A percentile compares a stretch with the other conserved stretches of the same genome.
Evolutionary conservation across 1,140 invertebrate genomes (phyloP).

Genomic region (Ostrea edulis): DNA sequence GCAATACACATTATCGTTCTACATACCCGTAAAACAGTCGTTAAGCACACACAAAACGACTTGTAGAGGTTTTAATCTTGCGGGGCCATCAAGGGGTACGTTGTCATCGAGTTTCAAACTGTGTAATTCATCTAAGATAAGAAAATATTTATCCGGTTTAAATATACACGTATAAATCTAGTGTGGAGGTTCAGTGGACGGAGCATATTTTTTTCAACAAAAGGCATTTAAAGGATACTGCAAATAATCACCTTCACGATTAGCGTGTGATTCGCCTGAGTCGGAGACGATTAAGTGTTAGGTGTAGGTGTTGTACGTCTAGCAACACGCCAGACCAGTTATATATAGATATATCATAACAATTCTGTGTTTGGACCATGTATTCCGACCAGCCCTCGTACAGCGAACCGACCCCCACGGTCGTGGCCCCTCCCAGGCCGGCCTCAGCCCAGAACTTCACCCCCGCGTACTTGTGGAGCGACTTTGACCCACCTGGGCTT

Average conservation of each 20-base stretch:
- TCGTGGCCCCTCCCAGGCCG: not conserved
- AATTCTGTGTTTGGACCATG: not conserved
- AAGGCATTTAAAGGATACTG: slow-evolving; percentile 25
- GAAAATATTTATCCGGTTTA: slow-evolving; percentile 15
- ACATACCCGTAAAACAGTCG: slow-evolving; percentile 11
- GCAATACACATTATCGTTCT: slow-evolving; percentile 15
- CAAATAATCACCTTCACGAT: slow-evolving; percentile 1
- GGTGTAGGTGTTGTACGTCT: not conserved
- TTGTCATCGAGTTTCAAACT: not conserved
- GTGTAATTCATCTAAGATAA: slow-evolving; percentile 12
- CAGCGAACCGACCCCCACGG: slow-evolving; percentile 27
- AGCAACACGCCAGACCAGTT: not conserved
- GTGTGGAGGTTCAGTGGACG: slow-evolving; percentile 1
- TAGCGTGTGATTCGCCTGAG: not conserved
- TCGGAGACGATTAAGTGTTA: not conserved
- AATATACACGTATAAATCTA: not conserved
- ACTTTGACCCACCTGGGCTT: slow-evolving; percentile 36
- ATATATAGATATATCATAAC: no score
- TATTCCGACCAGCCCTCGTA: slow-evolving; percentile 39
- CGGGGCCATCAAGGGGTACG: slow-evolving; percentile 23
- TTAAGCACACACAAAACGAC: slow-evolving; percentile 26
- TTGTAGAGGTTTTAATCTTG: slow-evolving; percentile 14
- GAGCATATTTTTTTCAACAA: not conserved
- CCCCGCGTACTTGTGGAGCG: slow-evolving; percentile 43
- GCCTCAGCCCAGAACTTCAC: slow-evolving; percentile 42